phyloP scores from a whole-genome alignment of 2,113 vertebrate species.

The Cygnus atratus region DNA sequence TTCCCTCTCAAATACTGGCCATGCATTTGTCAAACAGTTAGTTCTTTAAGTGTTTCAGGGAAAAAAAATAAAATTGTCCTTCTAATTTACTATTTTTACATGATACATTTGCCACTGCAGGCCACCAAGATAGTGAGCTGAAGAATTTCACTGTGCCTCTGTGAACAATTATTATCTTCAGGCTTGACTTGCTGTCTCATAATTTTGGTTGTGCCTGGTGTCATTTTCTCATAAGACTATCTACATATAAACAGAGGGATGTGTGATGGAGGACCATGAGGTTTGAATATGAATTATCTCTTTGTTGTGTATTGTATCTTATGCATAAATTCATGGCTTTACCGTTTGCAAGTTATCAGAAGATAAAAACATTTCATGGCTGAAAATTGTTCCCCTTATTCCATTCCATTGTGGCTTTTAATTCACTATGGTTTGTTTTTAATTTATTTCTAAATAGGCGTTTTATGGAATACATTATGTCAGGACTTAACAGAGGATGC shows the following conservation, averaged over 20 bases:
- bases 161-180: constrained; percentile 49
- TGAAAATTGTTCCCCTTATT: constrained; percentile 67
- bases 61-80: not conserved
- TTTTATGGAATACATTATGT: constrained; percentile 62
- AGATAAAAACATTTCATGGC: constrained; percentile 68
- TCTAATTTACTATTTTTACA: constrained; percentile 18
- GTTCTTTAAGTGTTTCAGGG: not conserved
- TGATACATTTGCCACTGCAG: not conserved
- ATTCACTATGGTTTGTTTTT: constrained; percentile 56
- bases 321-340: constrained; percentile 40
- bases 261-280: constrained; percentile 44
- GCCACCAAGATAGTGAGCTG: not conserved
- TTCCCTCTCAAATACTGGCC: not conserved
- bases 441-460: constrained; percentile 73
- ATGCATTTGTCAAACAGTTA: not conserved
- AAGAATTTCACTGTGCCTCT: not conserved
- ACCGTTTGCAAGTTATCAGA: constrained; percentile 48
- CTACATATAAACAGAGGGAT: constrained; percentile 60
- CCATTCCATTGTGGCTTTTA: constrained; percentile 41
- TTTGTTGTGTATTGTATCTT: constrained; percentile 52
- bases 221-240: constrained; percentile 57
- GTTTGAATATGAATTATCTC: constrained; percentile 58
- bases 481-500: constrained; percentile 39
- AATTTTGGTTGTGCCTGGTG: constrained; percentile 49
- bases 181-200: constrained; percentile 46